Evolutionary conservation across 2,888 invertebrate species (phyloP), one percentile per base, ranked within the genome.

Genomic region (Lasiommata megera): DNA sequence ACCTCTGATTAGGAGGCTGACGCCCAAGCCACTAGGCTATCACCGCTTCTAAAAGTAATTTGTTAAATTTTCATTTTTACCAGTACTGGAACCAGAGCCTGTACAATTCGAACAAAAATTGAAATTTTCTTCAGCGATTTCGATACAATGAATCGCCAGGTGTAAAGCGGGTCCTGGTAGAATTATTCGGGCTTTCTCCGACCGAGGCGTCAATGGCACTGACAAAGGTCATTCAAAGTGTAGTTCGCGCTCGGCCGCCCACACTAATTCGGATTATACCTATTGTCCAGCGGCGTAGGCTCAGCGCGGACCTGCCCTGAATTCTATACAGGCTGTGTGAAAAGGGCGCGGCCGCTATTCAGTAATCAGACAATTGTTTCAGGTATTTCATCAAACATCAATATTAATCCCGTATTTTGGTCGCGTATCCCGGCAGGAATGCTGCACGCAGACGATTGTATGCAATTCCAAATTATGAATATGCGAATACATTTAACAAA

Each of bases 181-280:
- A 82, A 84, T 81, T 80, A 84, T 84, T 83, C 76, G 75, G 76
- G 72, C 63, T 60, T 69, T 64, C 72, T 70, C 70, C 64, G 61
- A 70, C 71, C 65, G 66, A 68, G 76, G 82, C 82, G 81, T 82
- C 82, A 80, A 77, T 70, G 64, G 73, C 77, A 82, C 81, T 84
- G 84, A 85, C 85, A 86, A 84, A 85, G 86, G 86, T 86, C 86
- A 86, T 86, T 82, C 85, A 84, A 86, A 85, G 80, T 84, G 83
- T 83, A 79, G 72, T 77, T 81, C 78, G 79, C 80, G 86, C 79
- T 81, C 70, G 73, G 74, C 72, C 74, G 80, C 76, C 66, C 77
- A 71, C 79, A 78, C 82, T 85, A 84, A 87, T 84, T 82, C 79
- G 72, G 77, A 83, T 82, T 84, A 83, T 74, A 71, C 69, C 77